Base-by-base conservation (phyloP, 2,888 invertebrate species). In the Drepana falcataria region DNA sequence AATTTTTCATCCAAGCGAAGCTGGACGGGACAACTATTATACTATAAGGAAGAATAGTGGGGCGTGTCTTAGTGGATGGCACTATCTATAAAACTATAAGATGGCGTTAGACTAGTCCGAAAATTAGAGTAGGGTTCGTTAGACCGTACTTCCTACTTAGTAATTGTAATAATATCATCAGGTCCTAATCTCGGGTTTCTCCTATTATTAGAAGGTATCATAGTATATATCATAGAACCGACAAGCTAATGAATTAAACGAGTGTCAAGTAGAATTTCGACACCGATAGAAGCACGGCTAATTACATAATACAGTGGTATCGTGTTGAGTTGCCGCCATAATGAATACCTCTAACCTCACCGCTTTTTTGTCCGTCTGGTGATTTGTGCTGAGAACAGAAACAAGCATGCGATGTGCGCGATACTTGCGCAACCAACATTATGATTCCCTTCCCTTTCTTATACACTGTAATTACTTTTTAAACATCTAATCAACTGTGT, bases 361-460 rank as follows among this genome's bases (percentile, higher is more conserved):
- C 73, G 68, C 70, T 79, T 83, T 83, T 83, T 84, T 83, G 75
- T 77, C 59, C 69, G 73, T 72, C 75, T 69, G 63, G 74, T 78
- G 76, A 80, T 81, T 79, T 80, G 77, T 79, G 76, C 73, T 75
- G 79, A 76, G 82, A 82, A 79, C 58, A 58, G 63, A 40, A 4
- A 47, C 33, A 40, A 61, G 59, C 72, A 71, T 71, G 71, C 70
- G 65, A 72, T 63, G 65, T 62, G 56, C 61, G 61, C 60, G 57
- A 63, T 63, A 63, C 60, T 79, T 77, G 68, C 69, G 72, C 71
- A 74, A 56, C 56, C 63, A 61, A 69, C 58, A 65, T 65, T 63
- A 54, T 52, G 61, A 53, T 58, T 64, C 21, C 21, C 21, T 21
- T 68, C 66, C 64, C 61, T 68, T 71, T 61, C 59, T 57, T 56